Percentiles rank a stretch among this genome's conserved stretches.
phyloP scores from a whole-genome alignment of 2,888 invertebrate genomes.

The Pocota personata region DNA sequence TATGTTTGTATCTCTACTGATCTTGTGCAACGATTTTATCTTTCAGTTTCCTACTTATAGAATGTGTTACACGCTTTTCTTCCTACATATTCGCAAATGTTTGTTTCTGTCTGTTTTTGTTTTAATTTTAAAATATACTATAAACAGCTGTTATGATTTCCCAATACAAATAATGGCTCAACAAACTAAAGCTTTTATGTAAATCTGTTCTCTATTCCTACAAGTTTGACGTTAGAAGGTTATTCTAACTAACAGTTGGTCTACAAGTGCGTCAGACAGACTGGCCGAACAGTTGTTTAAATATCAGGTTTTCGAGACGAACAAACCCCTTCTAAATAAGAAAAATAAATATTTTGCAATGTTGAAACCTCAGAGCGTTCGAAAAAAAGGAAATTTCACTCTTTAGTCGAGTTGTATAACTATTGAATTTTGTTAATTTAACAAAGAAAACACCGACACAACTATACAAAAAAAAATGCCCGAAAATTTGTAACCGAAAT shows the following conservation, averaged over 20 bases:
- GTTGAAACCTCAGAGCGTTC: no score
- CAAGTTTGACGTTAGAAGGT: constrained; percentile 23
- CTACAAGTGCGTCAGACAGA: constrained; percentile 1
- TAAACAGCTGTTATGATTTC: constrained; percentile 10
- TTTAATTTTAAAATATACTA: not conserved
- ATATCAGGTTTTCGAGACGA: constrained; percentile 42
- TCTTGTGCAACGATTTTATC: constrained; percentile 20
- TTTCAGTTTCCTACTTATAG: not conserved
- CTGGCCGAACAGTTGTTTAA: constrained; percentile 48
- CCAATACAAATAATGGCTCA: not conserved
- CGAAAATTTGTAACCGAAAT: constrained; percentile 7
- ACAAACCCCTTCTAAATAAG: not conserved
- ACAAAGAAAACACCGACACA: constrained; percentile 17
- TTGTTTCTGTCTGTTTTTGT: not conserved
- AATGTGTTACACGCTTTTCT: not conserved
- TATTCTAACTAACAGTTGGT: not conserved
- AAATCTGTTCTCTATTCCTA: not conserved
- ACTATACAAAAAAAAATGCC: not conserved
- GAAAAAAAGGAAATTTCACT: not conserved
- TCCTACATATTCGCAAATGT: not conserved
- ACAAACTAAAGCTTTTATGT: not conserved
- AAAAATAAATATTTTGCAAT: constrained; percentile 39
- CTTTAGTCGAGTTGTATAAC: constrained; percentile 9
- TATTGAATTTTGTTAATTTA: not conserved
- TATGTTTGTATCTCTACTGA: not conserved